These are phyloP conservation scores for Cynaeus angustus DNA, from an alignment of 2,888 invertebrate species.

Conservation along the genomic window DNA sequence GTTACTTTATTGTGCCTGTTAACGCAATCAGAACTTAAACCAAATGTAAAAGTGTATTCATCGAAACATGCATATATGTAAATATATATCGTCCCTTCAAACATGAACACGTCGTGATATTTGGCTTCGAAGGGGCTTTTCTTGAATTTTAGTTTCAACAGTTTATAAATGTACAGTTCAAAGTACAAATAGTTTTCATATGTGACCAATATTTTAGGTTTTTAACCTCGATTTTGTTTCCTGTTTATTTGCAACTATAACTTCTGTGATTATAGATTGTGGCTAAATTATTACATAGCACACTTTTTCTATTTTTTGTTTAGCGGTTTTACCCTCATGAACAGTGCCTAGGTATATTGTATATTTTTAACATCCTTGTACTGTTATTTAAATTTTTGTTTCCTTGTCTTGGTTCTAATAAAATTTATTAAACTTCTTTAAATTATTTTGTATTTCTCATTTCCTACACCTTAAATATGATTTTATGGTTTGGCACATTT, in stretches of 20 bases:
- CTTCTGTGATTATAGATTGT: constrained; percentile 69
- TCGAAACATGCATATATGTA: constrained; percentile 59
- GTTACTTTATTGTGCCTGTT: constrained; percentile 70
- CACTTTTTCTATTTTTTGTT: constrained; percentile 63
- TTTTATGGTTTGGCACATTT: too few species aligned
- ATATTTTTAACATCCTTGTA: constrained; percentile 69
- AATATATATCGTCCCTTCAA: constrained; percentile 52
- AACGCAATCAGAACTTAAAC: constrained; percentile 66
- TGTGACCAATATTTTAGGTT: constrained; percentile 62
- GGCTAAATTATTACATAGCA: constrained; percentile 66
- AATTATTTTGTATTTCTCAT: too few species aligned
- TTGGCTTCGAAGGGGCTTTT: constrained; percentile 53
- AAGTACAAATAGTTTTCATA: constrained; percentile 64
- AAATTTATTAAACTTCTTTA: constrained; percentile 53
- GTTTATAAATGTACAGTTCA: constrained; percentile 57
- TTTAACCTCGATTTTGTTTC: constrained; percentile 50
- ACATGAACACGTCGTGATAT: constrained; percentile 52
- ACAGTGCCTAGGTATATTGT: constrained; percentile 70
- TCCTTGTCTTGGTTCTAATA: constrained; percentile 66
- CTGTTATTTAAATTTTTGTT: constrained; percentile 66
- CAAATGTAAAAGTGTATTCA: constrained; percentile 65
- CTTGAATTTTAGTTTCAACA: constrained; percentile 53
- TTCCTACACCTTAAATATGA: too few species aligned
- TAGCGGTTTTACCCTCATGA: constrained; percentile 64
- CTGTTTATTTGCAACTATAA: constrained; percentile 61